Evolutionary conservation across 1,140 invertebrate species (phyloP).

Genomic region (Pogonomyrmex californicus): DNA sequence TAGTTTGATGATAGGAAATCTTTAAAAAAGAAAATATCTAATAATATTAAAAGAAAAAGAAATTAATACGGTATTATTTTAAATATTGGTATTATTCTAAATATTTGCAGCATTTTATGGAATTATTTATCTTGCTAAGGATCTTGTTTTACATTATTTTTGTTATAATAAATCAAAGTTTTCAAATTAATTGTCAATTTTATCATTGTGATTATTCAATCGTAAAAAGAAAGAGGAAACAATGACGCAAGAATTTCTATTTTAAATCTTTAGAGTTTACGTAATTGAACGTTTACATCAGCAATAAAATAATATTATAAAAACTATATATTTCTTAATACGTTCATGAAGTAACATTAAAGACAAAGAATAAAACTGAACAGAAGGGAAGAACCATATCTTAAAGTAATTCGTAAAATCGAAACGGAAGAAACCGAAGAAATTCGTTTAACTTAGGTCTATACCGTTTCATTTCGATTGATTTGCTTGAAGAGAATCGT

Average conservation of each 20-base stretch:
- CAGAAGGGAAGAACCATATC: background rate
- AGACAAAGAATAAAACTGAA: slow-evolving; percentile 8
- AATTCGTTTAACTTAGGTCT: background rate
- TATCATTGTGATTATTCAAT: background rate
- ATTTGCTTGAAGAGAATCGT: slow-evolving; percentile 61
- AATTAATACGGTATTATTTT: background rate
- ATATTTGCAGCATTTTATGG: background rate
- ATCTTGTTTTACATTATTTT: slow-evolving; percentile 25
- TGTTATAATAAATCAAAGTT: background rate
- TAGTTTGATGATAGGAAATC: background rate
- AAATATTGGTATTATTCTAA: background rate
- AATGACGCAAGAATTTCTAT: background rate
- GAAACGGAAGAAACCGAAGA: background rate
- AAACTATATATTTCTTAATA: slow-evolving; percentile 26
- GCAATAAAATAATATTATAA: slow-evolving; percentile 6
- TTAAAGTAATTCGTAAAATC: background rate
- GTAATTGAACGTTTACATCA: background rate
- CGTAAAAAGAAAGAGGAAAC: background rate
- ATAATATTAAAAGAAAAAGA: background rate
- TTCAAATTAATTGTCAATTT: background rate
- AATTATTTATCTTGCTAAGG: background rate
- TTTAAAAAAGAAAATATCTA: background rate
- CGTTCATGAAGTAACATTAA: background rate
- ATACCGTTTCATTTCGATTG: slow-evolving; percentile 38
- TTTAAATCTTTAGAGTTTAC: slow-evolving; percentile 27